Percentiles rank a stretch among this genome's conserved stretches.
Conservation (phyloP, 2,888 invertebrate species). For the Cerastis rubricosa region DNA sequence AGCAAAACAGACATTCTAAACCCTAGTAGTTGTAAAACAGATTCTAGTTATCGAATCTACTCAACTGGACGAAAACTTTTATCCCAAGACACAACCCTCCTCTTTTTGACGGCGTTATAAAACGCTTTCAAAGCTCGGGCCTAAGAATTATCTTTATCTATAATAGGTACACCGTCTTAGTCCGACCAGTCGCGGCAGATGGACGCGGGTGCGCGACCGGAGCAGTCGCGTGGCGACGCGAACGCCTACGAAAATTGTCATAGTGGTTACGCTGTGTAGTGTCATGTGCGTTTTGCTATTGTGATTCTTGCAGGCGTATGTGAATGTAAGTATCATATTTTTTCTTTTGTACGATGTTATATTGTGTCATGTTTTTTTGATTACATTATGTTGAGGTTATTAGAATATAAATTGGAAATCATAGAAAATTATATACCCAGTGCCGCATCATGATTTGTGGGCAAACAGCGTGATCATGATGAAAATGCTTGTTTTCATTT, state of each 20-base stretch:
- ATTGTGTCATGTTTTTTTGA: not conserved
- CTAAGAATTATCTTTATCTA: conserved; percentile 58
- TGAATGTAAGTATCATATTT: conserved; percentile 56
- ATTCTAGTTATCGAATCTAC: not conserved
- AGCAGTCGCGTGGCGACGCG: conserved; percentile 64
- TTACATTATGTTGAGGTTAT: not conserved
- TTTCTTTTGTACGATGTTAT: not conserved
- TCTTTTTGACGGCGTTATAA: conserved; percentile 20
- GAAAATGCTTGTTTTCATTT: not conserved
- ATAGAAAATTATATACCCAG: conserved; percentile 16
- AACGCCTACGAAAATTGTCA: conserved; percentile 57
- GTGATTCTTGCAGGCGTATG: conserved; percentile 62
- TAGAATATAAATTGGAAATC: conserved; percentile 1
- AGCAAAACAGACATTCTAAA: not conserved
- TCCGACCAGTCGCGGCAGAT: conserved; percentile 59
- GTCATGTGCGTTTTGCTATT: conserved; percentile 67
- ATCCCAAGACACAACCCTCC: conserved; percentile 6
- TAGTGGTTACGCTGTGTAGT: conserved; percentile 68
- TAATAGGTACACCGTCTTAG: conserved; percentile 47
- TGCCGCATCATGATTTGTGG: conserved; percentile 32
- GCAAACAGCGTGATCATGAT: conserved; percentile 1
- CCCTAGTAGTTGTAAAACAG: not conserved
- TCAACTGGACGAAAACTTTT: not conserved
- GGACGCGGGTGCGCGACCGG: conserved; percentile 65
- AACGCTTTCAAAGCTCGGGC: conserved; percentile 29